A percentile compares a stretch with the other conserved stretches of the same genome.
phyloP scores from a whole-genome alignment of 2,113 vertebrate genomes.

The Cochlearius cochlearius region DNA sequence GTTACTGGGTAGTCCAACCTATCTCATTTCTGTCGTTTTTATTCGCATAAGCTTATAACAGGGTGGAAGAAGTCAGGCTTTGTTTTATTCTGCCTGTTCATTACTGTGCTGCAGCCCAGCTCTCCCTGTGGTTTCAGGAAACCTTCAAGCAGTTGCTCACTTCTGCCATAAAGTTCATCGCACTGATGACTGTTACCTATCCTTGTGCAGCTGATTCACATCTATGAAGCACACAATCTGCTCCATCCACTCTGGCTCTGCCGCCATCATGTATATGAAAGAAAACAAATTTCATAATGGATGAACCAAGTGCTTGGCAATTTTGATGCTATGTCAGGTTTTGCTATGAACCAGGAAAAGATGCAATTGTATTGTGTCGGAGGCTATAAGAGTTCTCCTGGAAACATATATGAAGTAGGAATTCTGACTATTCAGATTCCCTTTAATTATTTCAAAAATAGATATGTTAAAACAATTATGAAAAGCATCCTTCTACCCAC shows the following conservation, averaged over 20 bases:
- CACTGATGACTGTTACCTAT: neutral
- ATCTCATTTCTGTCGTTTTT: neutral
- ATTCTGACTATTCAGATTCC: neutral
- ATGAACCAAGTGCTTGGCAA: neutral
- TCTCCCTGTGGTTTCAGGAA: neutral
- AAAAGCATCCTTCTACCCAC: neutral
- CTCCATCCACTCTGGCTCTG: neutral
- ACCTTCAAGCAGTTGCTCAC: neutral
- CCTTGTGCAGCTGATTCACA: neutral
- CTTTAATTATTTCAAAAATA: neutral
- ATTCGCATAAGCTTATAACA: neutral
- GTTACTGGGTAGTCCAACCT: neutral
- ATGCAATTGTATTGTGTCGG: neutral
- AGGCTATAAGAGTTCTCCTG: neutral
- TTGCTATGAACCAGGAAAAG: neutral
- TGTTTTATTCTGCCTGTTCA: neutral
- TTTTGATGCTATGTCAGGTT: neutral
- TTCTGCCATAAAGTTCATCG: neutral
- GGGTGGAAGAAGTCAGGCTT: neutral
- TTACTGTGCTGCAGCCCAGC: neutral
- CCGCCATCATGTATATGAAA: neutral
- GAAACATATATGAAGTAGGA: neutral
- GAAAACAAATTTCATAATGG: neutral
- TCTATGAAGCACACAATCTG: rapidly evolving
- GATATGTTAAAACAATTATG: neutral